A percentile compares a stretch with the other conserved stretches of the same genome.
Evolutionary conservation across 2,888 invertebrate species (phyloP).

Genomic region (Platycheirus rosarum): DNA sequence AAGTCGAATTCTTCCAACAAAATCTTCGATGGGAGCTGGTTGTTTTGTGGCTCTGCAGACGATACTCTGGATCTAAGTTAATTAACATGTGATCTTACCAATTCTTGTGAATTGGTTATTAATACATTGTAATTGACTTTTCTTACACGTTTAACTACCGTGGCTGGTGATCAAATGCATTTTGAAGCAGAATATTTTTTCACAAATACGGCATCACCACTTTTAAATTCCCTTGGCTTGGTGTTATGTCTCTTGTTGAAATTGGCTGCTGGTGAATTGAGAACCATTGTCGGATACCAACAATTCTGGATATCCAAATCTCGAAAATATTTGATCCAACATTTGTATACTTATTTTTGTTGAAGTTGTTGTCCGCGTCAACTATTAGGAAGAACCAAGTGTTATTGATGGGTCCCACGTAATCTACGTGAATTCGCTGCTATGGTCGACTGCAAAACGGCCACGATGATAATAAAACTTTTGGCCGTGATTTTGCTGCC

Average conservation of each 20-base stretch:
- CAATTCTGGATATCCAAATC: slow-evolving; percentile 10
- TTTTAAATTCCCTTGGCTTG: not conserved
- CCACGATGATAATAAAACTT: slow-evolving; percentile 60
- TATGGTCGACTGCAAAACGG: slow-evolving; percentile 65
- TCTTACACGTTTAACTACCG: not conserved
- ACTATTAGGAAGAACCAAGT: slow-evolving; percentile 78
- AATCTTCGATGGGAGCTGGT: too few species aligned
- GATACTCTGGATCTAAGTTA: not conserved
- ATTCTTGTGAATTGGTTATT: not conserved
- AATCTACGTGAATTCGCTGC: slow-evolving; percentile 74
- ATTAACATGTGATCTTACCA: slow-evolving; percentile 3
- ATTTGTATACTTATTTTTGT: slow-evolving; percentile 63
- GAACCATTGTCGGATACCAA: slow-evolving; percentile 15
- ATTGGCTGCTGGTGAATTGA: slow-evolving; percentile 2
- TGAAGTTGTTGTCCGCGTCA: slow-evolving; percentile 79
- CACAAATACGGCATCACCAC: slow-evolving; percentile 30
- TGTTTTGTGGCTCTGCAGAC: too few species aligned
- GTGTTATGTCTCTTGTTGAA: not conserved
- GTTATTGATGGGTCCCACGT: slow-evolving; percentile 75
- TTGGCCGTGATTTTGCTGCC: slow-evolving; percentile 40
- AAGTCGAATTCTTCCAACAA: too few species aligned
- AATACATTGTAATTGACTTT: not conserved
- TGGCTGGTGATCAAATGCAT: slow-evolving; percentile 5
- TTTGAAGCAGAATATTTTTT: slow-evolving; percentile 11
- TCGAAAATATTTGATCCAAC: not conserved